Base-by-base conservation (phyloP, 2,888 invertebrate genomes). In the Spodoptera picta region DNA sequence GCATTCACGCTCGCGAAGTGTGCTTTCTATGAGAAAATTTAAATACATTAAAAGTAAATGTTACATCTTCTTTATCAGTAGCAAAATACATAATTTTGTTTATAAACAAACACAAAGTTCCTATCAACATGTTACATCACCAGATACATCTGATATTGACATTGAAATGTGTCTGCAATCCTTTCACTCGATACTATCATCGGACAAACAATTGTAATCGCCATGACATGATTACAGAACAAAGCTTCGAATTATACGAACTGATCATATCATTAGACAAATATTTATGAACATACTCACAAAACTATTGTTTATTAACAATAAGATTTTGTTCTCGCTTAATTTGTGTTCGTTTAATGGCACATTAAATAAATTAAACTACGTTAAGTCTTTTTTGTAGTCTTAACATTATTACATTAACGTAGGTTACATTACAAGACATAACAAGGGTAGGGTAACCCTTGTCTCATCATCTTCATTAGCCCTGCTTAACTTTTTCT, bases 141-240 rank as follows among this genome's bases (percentile, higher is more conserved):
- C 23, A 4, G 48, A 52, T 49, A 19, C 24, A 49, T 42, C 73
- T 36, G 61, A n/a, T 61, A 75, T 61, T 69, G 69, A 69, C 75
- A 69, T 69, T 69, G 75, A 75, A 60, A 66, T 73, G 44, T 66
- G 55, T 61, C 7, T 36, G 31, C 7, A 36, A 36, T 59, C 74
- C 58, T 73, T 73, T 59, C 58, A 61, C 61, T 66, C 14, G 19
- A 57, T 43, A 11, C 56, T 55, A 64, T 65, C 55, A 67, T 59
- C 60, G 58, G 23, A 68, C 36, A 55, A 60, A 70, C 75, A 77
- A 77, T 74, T 63, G 44, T 47, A 48, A 67, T 73, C 54, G 19
- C 80, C 80, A 71, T 80, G 78, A 78, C 77, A 78, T 80, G 63
- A 80, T 69, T 78, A 71, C 58, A 50, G 74, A 77, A 77, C 65